These are phyloP conservation scores for Dolichallabes microphthalmus DNA, from an alignment of 2,113 vertebrate species.

Conservation along the genomic window DNA sequence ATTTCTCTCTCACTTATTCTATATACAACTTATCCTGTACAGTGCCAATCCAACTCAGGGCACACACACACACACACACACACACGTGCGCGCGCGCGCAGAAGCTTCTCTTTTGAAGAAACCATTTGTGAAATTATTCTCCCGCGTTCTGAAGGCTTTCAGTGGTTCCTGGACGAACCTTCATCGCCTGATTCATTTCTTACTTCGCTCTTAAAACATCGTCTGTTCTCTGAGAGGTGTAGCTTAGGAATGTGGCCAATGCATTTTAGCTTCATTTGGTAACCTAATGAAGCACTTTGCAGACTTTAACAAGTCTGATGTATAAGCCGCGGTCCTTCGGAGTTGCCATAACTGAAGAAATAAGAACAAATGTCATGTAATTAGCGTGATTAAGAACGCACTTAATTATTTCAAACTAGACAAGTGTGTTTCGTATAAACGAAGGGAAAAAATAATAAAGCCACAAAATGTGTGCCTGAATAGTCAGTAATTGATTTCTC, in stretches of 20 bases:
- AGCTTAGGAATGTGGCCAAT: background rate
- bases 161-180: conserved; percentile 6
- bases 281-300: conserved; percentile 1
- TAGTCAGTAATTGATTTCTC: conserved; percentile 59
- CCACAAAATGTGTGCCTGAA: conserved; percentile 55
- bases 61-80: too few relatives aligned
- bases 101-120: background rate
- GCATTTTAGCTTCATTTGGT: background rate
- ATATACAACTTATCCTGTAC: too few relatives aligned
- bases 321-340: background rate
- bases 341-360: conserved; percentile 43
- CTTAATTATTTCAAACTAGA: conserved; percentile 61
- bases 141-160: background rate
- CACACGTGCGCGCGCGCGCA: too few relatives aligned
- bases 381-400: conserved; percentile 61
- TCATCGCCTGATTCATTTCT: conserved; percentile 13
- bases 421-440: conserved; percentile 62
- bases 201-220: background rate
- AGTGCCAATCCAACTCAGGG: too few relatives aligned
- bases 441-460: conserved; percentile 48
- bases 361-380: conserved; percentile 49
- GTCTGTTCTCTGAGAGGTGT: background rate
- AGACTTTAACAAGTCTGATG: background rate
- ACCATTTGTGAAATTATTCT: conserved; percentile 50
- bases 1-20: too few relatives aligned